Evolutionary conservation across 2,113 vertebrate genomes (phyloP), one percentile per base, ranked within the genome.

Genomic region (Callopanchax toddi): DNA sequence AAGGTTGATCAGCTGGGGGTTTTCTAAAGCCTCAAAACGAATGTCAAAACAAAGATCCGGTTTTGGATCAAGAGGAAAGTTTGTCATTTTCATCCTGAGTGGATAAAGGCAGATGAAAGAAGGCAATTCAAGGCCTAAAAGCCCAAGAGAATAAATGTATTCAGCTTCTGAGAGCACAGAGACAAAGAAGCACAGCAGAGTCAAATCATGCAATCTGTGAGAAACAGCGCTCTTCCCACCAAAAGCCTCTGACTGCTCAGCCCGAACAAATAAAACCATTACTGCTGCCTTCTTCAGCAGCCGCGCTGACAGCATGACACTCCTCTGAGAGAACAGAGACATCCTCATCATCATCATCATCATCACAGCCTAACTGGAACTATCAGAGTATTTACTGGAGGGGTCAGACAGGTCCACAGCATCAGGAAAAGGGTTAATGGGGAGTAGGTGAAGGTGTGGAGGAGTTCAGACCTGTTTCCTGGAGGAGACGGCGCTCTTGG

Each of bases 391-490:
- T 46, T 72, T 45, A 67, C 36, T 13, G 11, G 34, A 37, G 3
- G 53, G 60, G 37, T 55, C 50, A 53, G 36, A 56, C 17, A 56
- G 13, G 55, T 7, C 1, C 53, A 8, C 26, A 23, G 11, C 40
- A 43, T n/a, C 44, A 39, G 13, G 46, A 48, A 12, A 37, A 34
- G 17, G 29, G 54, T 58, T 51, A 50, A 67, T 21, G 56, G 21
- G 36, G 7, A 36, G 5, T 4, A 3, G 16, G 5, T 25, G 36
- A 60, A 45, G 21, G 21, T 11, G 20, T n/a, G 6, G 18, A 15
- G 42, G 60, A 25, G 5, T 26, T 45, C 76, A 50, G 17, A 94
- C 93, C 94, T 94, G 92, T 58, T 94, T 96, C 72, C 94, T 88
- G 58, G 92, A 94, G n/a, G 92, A 93, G 0, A 76, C 69, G 0